Base-by-base conservation (phyloP, 1,140 invertebrate species). In the Drosophila prosaltans region DNA sequence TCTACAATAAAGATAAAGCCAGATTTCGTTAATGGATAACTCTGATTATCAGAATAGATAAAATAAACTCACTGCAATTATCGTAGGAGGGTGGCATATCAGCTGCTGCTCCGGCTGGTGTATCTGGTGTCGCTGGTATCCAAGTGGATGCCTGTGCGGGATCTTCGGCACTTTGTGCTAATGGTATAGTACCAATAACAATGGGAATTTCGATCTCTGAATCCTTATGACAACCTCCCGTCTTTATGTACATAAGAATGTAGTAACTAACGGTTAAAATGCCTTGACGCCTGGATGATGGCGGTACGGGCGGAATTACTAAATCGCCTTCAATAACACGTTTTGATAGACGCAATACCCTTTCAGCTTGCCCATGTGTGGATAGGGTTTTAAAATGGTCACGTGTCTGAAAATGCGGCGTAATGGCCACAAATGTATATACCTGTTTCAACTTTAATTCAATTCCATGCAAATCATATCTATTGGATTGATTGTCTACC, bases 231-330 rank as follows among this genome's bases (percentile, higher is more conserved):
- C 90, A 91, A 11, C 30, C 48, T 0, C 86, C 82, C 2, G 64
- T 91, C 1, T 72, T 59, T 3, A 91, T 78, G 2, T 73, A 58
- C 41, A 91, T 66, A 7, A 80, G 58, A 0, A 92, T 54, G 1
- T 65, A 30, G 21, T 90, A 89, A 16, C 66, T 59, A 0, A 88
- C 63, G 7, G 67, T 59, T 26, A 92, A 76, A 8, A 92, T 91
- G 32, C 78, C 72, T 1, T 41, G 8, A 0, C 40, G 11, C 8
- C 75, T 55, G 81, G 96, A 95, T 0, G 83, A 75, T 2, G 91
- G 91, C 1, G 82, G 79, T 11, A 81, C 75, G 1, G 85, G 63
- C 1, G 91, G 91, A 51, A 92, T 83, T 0, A 66, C 11, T 7
- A 92, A 39, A 4, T 21, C 63, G 28, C 75, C 83, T 5, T 79